Evolutionary conservation across 30 jellyfish, hydroid and myxozoan genomes (phyloP), one percentile per base, ranked within the genome.

Genomic region (Euphysa ruthae): DNA sequence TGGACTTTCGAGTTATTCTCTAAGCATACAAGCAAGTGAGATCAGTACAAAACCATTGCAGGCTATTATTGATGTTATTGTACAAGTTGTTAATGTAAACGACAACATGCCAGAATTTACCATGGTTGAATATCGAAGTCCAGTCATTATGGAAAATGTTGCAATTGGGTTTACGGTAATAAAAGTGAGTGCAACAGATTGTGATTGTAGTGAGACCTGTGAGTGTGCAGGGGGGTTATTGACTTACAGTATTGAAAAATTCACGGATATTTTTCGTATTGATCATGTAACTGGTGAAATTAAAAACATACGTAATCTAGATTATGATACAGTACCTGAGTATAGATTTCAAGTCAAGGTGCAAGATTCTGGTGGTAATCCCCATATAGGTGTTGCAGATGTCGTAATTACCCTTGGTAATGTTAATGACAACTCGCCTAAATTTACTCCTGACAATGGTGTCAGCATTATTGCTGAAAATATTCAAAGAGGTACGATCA

Each of bases 211-310:
- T 26, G 55, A 31, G 32, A 69, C 78, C 2, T 78, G 93, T 44
- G 74, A 63, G 1, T 88, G 97, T 83, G 75, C 84, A 19, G 93
- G 93, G 12, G 97, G 97, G 0, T 54, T 80, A 22, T 85, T 88
- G 16, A 73, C 91, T 1, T 88, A 88, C 82, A 57, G 78, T 5
- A 58, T 82, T 10, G 87, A 74, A 15, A 60, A 61, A 46, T 88
- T 25, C 54, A 79, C 56, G 12, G 94, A 81, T 66, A 81, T 78
- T 10, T 81, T 88, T 77, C 54, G 74, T 25, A 71, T 88, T 19
- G 93, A 88, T 55, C 87, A 91, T 28, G 69, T 88, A 34, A 79
- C 86, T 2, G 97, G 97, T 1, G 93, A 80, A 35, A 88, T 88
- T 52, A 63, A 78, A 21, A 88, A 71, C 61, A 82, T 88, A 32